Evolutionary conservation across 2,113 vertebrate genomes (phyloP).

Genomic region (Ia io): DNA sequence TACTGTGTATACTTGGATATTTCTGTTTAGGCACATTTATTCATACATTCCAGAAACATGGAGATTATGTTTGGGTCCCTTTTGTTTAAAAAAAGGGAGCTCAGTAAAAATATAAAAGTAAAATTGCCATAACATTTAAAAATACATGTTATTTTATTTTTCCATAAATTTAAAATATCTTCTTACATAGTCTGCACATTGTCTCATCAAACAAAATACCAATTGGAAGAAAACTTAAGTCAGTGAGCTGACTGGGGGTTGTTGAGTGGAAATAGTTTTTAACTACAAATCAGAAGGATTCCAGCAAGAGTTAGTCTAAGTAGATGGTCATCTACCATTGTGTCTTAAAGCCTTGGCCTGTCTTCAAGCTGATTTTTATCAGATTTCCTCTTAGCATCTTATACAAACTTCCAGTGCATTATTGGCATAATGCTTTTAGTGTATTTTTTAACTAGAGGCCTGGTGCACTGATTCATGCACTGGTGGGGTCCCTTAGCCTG

Average conservation of each 20-base stretch:
- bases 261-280: not conserved
- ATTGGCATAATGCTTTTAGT: not conserved
- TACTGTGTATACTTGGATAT: constrained; percentile 15
- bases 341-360: not conserved
- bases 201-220: not conserved
- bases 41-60: not conserved
- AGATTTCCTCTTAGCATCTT: constrained; percentile 4
- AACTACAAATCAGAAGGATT: not conserved
- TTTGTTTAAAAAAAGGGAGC: not conserved
- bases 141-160: not conserved
- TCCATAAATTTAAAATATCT: not conserved
- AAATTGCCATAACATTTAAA: not conserved
- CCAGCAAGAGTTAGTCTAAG: not conserved
- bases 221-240: not conserved
- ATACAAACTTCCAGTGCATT: not conserved
- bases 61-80: not conserved
- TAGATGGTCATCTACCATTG: not conserved
- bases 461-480: too few species aligned
- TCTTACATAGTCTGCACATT: not conserved
- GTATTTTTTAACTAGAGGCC: not conserved
- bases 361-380: not conserved
- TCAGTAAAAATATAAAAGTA: not conserved
- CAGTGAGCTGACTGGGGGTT: not conserved
- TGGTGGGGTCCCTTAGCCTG: too few species aligned
- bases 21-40: constrained; percentile 28